Evolutionary conservation across 2,113 vertebrate species (phyloP).

Genomic region (Isurus oxyrinchus): DNA sequence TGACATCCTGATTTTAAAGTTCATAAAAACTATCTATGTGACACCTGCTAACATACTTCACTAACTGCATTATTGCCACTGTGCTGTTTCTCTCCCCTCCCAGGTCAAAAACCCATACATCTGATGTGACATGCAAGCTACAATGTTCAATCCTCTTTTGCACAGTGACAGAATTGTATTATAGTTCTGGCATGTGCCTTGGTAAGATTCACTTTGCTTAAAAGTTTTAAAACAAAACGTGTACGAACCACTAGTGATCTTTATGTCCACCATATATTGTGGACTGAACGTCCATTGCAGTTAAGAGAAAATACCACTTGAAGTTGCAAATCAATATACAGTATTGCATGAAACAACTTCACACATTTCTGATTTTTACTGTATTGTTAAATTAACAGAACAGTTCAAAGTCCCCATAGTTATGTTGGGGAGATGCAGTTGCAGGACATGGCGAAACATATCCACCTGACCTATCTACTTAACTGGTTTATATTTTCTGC

Average conservation of each 20-base stretch:
- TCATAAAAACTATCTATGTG: background rate
- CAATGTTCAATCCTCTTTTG: background rate
- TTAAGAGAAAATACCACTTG: background rate
- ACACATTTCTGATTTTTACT: background rate
- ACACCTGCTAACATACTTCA: background rate
- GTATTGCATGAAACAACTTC: background rate
- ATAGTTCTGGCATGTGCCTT: background rate
- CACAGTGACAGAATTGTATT: background rate
- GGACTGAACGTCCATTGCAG: background rate
- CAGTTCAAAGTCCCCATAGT: background rate
- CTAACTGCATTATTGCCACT: background rate
- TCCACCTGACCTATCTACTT: background rate
- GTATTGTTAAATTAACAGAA: background rate
- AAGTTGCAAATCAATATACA: background rate
- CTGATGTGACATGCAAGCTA: background rate
- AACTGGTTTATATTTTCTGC: too few relatives aligned
- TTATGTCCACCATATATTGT: background rate
- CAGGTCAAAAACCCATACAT: background rate
- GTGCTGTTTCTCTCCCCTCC: too few relatives aligned
- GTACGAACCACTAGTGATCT: background rate
- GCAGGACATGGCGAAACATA: background rate
- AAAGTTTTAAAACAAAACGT: background rate
- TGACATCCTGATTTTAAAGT: background rate
- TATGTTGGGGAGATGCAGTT: background rate
- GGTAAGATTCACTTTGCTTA: background rate